A percentile compares a stretch with the other conserved stretches of the same genome.
These are phyloP conservation scores for Serilophus lunatus DNA, from an alignment of 2,113 vertebrate genomes.

Conservation along the genomic window DNA sequence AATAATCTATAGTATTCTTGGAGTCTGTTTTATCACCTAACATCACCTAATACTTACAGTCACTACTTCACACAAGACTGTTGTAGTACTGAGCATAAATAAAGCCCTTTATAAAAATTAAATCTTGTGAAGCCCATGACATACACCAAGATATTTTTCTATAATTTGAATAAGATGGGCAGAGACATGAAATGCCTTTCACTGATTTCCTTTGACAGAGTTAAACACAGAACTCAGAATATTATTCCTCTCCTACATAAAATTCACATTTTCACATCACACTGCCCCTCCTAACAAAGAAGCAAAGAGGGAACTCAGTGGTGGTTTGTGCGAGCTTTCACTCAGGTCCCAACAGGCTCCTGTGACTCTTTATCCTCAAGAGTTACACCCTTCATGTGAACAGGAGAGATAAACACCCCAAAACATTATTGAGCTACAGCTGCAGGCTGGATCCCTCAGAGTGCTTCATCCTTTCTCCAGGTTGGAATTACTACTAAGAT, in stretches of 20 bases:
- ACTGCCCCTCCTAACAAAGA: background rate
- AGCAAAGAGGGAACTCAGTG: background rate
- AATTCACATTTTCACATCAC: background rate
- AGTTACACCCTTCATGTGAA: background rate
- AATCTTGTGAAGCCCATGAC: background rate
- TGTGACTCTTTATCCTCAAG: background rate
- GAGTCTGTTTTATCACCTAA: background rate
- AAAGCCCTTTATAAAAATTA: background rate
- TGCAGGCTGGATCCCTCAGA: background rate
- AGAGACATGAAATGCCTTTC: background rate
- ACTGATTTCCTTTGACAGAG: background rate
- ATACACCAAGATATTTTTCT: background rate
- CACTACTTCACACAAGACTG: background rate
- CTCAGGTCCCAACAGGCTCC: background rate
- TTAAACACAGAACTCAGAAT: background rate
- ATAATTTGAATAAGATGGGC: background rate
- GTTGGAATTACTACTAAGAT: background rate
- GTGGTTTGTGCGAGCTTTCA: background rate
- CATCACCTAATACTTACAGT: background rate
- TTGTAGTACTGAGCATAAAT: background rate
- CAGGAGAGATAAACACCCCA: background rate
- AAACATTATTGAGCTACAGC: background rate
- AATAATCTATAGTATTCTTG: background rate
- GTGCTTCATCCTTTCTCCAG: background rate
- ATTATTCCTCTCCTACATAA: background rate